These are phyloP conservation scores for Aleiodes sp. DNA, from an alignment of 1,140 invertebrate species.

Conservation along the genomic window DNA sequence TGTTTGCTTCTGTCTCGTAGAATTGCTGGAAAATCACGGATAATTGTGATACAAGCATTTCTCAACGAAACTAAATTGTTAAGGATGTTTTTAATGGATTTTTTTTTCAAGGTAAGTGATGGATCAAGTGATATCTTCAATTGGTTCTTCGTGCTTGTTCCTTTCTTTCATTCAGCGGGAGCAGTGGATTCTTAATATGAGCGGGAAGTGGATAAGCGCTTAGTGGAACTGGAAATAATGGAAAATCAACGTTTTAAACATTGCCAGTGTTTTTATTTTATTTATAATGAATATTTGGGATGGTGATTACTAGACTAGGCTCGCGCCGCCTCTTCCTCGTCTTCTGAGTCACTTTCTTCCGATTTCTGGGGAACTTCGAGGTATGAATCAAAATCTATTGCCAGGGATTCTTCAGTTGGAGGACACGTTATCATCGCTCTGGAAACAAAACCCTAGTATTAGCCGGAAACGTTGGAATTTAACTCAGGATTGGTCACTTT, in stretches of 20 bases:
- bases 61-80: too few relatives aligned
- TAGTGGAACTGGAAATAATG: neutral
- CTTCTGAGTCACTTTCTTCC: constrained; percentile 41
- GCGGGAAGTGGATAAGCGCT: neutral
- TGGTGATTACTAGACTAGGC: neutral
- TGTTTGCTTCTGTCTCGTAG: neutral
- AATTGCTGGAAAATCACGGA: neutral
- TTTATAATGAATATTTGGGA: neutral
- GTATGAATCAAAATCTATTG: constrained; percentile 72
- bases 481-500: too few relatives aligned
- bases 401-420: constrained; percentile 72
- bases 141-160: constrained; percentile 21
- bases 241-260: neutral
- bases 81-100: too few relatives aligned
- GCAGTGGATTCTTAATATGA: neutral
- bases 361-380: constrained; percentile 48
- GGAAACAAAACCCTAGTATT: constrained; percentile 28
- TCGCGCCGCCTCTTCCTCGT: constrained; percentile 44
- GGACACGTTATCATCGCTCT: constrained; percentile 63
- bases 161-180: neutral
- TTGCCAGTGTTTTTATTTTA: neutral
- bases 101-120: too few relatives aligned
- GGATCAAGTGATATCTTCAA: constrained; percentile 29
- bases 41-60: too few relatives aligned
- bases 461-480: too few relatives aligned